Percentiles rank a stretch among this genome's conserved stretches.
phyloP scores from a whole-genome alignment of 2,113 vertebrate species.

The Buteo buteo region DNA sequence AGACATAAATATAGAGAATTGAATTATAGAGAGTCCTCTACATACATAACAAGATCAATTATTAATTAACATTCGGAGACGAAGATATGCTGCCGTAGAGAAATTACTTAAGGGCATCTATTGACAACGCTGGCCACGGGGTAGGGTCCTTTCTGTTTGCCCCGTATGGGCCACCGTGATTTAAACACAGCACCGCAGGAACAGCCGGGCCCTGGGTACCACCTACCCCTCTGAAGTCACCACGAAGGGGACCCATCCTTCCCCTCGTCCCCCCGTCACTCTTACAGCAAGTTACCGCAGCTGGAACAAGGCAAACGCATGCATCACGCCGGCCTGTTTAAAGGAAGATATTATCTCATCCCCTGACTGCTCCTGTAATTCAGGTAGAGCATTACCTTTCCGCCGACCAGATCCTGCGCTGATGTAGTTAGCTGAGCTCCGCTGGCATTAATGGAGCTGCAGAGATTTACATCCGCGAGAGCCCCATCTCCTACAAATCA shows the following conservation, averaged over 20 bases:
- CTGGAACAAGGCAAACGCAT: not conserved
- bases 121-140: not conserved
- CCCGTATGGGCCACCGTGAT: rapidly evolving
- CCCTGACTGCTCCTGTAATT: not conserved
- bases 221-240: not conserved
- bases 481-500: not conserved
- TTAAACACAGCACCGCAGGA: not conserved
- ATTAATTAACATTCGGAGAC: conserved; percentile 30
- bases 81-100: not conserved
- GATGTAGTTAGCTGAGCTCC: not conserved
- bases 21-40: conserved; percentile 28
- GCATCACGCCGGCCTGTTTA: not conserved
- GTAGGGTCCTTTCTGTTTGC: not conserved
- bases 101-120: conserved; percentile 3
- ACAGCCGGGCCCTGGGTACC: not conserved
- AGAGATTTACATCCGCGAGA: not conserved
- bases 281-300: not conserved
- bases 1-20: conserved; percentile 30
- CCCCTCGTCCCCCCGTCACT: not conserved
- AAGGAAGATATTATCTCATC: not conserved
- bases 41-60: conserved; percentile 45
- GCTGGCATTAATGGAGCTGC: not conserved
- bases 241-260: not conserved
- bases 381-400: not conserved
- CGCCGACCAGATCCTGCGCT: not conserved